Conservation (phyloP, 2,113 vertebrate genomes). For the Ammospiza caudacuta region DNA sequence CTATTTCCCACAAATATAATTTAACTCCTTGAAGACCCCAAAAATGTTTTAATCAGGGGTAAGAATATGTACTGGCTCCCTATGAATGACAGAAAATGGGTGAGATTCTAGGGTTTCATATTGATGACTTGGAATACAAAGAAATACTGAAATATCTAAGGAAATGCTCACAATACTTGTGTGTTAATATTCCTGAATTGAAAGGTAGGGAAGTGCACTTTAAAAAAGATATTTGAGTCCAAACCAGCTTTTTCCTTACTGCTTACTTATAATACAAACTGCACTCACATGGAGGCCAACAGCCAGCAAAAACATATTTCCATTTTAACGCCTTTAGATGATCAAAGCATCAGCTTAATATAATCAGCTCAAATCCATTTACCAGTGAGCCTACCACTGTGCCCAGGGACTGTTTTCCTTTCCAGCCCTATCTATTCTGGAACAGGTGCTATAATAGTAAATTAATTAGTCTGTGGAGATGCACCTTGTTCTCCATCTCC, state of each 20-base stretch:
- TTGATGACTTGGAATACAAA: conserved; percentile 34
- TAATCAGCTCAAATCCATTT: conserved; percentile 99
- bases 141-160: not conserved
- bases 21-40: conserved; percentile 70
- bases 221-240: conserved; percentile 64
- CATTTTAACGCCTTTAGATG: conserved; percentile 97
- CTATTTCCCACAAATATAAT: conserved; percentile 71
- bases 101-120: conserved; percentile 10
- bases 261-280: conserved; percentile 64
- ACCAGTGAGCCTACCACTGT: conserved; percentile 84
- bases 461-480: conserved; percentile 99
- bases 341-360: conserved; percentile 99
- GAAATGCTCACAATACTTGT: conserved; percentile 21
- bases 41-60: conserved; percentile 58
- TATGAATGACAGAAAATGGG: conserved; percentile 14
- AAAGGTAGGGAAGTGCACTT: not conserved
- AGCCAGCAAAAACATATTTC: conserved; percentile 94
- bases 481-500: conserved; percentile 93
- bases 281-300: conserved; percentile 76
- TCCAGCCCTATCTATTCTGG: conserved; percentile 94
- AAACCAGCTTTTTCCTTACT: conserved; percentile 59
- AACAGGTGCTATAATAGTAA: conserved; percentile 99
- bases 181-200: conserved; percentile 39
- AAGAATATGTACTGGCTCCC: conserved; percentile 7
- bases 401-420: conserved; percentile 83